Conservation (phyloP, 2,888 invertebrate species). For the Criorhina ranunculi region DNA sequence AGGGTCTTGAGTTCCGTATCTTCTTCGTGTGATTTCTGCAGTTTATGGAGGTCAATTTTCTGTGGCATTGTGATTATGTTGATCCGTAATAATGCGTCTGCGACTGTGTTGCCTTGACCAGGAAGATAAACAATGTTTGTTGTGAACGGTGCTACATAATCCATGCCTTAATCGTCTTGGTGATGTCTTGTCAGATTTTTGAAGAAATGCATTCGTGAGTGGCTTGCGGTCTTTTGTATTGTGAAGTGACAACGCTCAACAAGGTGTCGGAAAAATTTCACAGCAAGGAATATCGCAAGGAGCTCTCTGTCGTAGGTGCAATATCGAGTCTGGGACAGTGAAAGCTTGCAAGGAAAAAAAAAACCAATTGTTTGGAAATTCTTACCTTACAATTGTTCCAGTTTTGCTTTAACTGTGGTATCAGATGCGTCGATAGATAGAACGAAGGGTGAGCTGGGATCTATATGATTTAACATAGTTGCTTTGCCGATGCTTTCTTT, state of each 20-base stretch:
- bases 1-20: not conserved
- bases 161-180: too few relatives aligned
- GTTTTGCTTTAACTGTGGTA: not conserved
- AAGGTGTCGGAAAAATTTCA: not conserved
- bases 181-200: too few relatives aligned
- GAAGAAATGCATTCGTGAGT: too few relatives aligned
- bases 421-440: too few relatives aligned
- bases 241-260: too few relatives aligned
- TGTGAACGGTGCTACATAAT: too few relatives aligned
- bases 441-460: too few relatives aligned
- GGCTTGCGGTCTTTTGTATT: too few relatives aligned
- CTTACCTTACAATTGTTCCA: slow-evolving; percentile 1
- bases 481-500: too few relatives aligned
- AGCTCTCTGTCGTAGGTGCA: not conserved
- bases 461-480: too few relatives aligned
- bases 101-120: too few relatives aligned
- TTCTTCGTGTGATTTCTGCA: not conserved
- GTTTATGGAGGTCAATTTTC: not conserved
- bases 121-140: too few relatives aligned
- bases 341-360: slow-evolving; percentile 1
- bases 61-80: not conserved
- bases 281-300: not conserved
- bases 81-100: not conserved
- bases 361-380: slow-evolving; percentile 6
- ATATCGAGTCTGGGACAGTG: not conserved